Percentiles rank a stretch among this genome's conserved stretches.
Conservation (phyloP, 2,888 invertebrate species). For the Cistogaster globosa region DNA sequence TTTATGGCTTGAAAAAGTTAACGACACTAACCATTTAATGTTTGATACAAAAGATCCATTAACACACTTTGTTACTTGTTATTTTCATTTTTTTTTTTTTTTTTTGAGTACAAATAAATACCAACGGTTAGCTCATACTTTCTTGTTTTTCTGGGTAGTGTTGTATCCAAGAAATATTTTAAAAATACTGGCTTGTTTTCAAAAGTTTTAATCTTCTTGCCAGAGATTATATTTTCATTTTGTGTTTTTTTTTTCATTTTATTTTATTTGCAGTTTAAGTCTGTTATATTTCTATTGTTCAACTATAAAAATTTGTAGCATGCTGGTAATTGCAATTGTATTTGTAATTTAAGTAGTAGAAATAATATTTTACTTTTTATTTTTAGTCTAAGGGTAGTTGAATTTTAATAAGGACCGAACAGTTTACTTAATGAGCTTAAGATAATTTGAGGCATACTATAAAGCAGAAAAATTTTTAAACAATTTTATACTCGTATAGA, state of each 20-base stretch:
- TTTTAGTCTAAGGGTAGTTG: no score
- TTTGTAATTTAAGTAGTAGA: no score
- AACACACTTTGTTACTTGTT: slow-evolving; percentile 61
- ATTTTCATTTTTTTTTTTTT: slow-evolving; percentile 6
- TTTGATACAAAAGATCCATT: slow-evolving; percentile 65
- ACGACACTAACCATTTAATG: slow-evolving; percentile 67
- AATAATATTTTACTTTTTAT: no score
- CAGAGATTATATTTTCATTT: background rate
- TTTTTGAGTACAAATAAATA: background rate
- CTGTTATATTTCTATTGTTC: background rate
- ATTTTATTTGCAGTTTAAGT: slow-evolving; percentile 1
- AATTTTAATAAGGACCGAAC: no score
- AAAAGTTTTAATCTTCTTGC: slow-evolving; percentile 16
- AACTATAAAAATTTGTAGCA: background rate
- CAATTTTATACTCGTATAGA: no score
- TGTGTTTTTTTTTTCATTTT: slow-evolving; percentile 5
- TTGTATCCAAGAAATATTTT: background rate
- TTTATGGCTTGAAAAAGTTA: slow-evolving; percentile 63
- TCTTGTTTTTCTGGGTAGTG: background rate
- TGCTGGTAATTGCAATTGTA: no score
- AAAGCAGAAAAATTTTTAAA: no score
- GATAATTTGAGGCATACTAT: no score
- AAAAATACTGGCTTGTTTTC: no score
- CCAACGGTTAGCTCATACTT: background rate
- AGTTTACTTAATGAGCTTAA: no score